Conservation (phyloP, 2,797 vertebrate species). For the Danionella dracula region DNA sequence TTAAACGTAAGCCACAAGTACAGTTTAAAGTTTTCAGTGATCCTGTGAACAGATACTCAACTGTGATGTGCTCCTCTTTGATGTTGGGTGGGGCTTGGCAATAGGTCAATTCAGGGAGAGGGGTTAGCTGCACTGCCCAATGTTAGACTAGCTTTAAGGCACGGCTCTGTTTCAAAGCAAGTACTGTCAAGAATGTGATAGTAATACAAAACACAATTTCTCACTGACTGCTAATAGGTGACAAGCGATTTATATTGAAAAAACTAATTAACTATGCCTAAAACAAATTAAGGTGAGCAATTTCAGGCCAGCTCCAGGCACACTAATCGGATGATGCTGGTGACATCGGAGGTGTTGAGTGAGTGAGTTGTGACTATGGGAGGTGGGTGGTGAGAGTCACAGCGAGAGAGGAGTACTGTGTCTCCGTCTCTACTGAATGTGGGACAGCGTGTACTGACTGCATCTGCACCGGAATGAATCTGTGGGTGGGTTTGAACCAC, state of each 20-base stretch:
- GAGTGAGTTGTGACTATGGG: slow-evolving; percentile 33
- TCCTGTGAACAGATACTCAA: too few relatives aligned
- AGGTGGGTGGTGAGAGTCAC: slow-evolving; percentile 21
- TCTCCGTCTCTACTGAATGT: neutral
- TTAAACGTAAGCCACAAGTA: too few relatives aligned
- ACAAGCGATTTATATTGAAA: neutral
- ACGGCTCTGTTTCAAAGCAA: too few relatives aligned
- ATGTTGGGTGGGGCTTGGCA: too few relatives aligned
- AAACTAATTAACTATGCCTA: neutral
- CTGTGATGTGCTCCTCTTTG: too few relatives aligned
- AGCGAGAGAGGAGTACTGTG: neutral
- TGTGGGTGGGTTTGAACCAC: neutral
- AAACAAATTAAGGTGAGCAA: neutral
- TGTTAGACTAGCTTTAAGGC: too few relatives aligned
- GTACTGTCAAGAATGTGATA: too few relatives aligned
- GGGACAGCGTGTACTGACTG: neutral
- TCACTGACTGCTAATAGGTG: neutral
- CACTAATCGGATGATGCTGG: slow-evolving; percentile 2
- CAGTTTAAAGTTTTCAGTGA: too few relatives aligned
- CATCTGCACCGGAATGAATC: slow-evolving; percentile 3
- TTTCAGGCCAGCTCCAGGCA: neutral
- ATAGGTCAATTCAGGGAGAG: too few relatives aligned
- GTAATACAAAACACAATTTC: too few relatives aligned
- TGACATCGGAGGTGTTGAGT: slow-evolving; percentile 12
- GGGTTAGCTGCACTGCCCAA: too few relatives aligned